A percentile compares a stretch with the other conserved stretches of the same genome.
Conservation (phyloP, 2,888 invertebrate species). For the Phaonia tiefii region DNA sequence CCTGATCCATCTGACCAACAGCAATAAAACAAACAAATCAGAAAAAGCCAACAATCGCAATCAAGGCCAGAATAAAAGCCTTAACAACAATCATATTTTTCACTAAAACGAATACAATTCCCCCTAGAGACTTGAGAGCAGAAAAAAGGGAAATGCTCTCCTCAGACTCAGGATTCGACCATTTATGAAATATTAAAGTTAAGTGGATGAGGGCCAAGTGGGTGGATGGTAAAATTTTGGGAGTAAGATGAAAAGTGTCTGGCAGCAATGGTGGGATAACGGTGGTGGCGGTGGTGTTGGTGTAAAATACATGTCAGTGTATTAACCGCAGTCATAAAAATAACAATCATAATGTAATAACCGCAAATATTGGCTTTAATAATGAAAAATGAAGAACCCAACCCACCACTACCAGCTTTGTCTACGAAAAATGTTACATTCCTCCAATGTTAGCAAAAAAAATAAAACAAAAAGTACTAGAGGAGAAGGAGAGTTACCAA, state of each 20-base stretch:
- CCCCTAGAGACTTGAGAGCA: constrained; percentile 31
- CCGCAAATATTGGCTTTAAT: constrained; percentile 77
- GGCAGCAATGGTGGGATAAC: background rate
- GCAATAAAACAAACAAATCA: background rate
- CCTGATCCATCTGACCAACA: constrained; percentile 4
- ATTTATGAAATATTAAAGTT: constrained; percentile 61
- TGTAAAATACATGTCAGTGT: constrained; percentile 47
- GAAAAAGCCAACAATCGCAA: constrained; percentile 36
- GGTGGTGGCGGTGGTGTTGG: background rate
- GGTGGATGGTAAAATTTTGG: background rate
- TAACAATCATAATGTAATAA: constrained; percentile 76
- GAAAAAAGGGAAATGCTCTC: constrained; percentile 11
- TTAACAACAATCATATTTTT: constrained; percentile 35
- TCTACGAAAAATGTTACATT: constrained; percentile 57
- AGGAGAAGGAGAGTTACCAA: background rate
- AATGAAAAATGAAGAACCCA: constrained; percentile 59
- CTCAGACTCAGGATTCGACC: constrained; percentile 29
- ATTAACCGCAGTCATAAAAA: constrained; percentile 68
- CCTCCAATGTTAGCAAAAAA: background rate
- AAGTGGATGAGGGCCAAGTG: constrained; percentile 25
- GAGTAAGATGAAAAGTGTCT: no score
- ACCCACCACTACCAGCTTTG: constrained; percentile 32
- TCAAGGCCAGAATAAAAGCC: background rate
- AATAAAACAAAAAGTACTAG: background rate
- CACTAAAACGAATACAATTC: constrained; percentile 27